Conservation (phyloP, 1,140 invertebrate species). For the Drosophila prosaltans region DNA sequence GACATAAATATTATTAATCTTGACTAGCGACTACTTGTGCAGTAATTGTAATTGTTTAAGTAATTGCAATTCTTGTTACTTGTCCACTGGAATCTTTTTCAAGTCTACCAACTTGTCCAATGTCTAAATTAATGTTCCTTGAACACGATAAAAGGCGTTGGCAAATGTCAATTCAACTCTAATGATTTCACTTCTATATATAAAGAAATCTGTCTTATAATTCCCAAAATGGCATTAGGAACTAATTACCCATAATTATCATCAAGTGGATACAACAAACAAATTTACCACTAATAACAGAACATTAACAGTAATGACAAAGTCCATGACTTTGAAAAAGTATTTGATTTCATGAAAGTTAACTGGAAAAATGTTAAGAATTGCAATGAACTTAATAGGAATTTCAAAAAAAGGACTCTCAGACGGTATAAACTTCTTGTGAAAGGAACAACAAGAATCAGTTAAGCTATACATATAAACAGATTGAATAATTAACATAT, state of each 20-base stretch:
- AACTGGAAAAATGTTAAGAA: too few relatives aligned
- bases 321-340: too few relatives aligned
- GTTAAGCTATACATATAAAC: too few relatives aligned
- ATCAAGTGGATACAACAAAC: not conserved
- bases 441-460: too few relatives aligned
- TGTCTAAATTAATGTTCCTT: not conserved
- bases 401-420: too few relatives aligned
- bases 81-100: too few relatives aligned
- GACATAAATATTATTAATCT: not conserved
- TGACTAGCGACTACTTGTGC: not conserved
- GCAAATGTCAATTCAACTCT: not conserved
- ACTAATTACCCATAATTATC: not conserved
- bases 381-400: too few relatives aligned
- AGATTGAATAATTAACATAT: too few relatives aligned
- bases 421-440: too few relatives aligned
- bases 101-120: not conserved
- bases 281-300: not conserved
- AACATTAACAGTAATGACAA: not conserved
- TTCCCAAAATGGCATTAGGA: not conserved
- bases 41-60: not conserved
- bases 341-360: too few relatives aligned
- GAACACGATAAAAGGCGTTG: not conserved
- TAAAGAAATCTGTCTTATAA: not conserved
- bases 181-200: not conserved
- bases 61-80: not conserved